Evolutionary conservation across 2,888 invertebrate genomes (phyloP), one percentile per base, ranked within the genome.

Genomic region (Lepidochitona cinerea): DNA sequence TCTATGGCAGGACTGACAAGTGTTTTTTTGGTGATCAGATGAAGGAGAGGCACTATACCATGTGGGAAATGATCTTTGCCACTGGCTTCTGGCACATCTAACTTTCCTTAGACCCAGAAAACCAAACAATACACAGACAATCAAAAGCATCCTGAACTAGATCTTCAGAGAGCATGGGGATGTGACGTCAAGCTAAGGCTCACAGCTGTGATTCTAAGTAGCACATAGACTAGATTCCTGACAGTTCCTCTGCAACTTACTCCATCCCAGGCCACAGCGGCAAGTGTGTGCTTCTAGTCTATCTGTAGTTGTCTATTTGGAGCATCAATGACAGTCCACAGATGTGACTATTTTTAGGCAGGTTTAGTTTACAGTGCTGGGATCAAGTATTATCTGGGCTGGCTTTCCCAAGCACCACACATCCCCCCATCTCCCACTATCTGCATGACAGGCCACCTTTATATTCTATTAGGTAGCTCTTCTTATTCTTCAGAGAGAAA

Each of bases 321-420:
- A 59, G 59, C 23, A 59, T 59, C 59, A 59, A 32, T 59, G 59
- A 59, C 59, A 59, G 59, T 59, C 59, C 59, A 59, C 59, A 59
- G 59, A 59, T 59, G 59, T 59, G 59, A 59, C 59, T 59, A 59
- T 59, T 59, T 59, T 59, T 59, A 59, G 59, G 59, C 59, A 59
- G 59, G 32, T 59, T 23, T 59, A 59, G 59, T 59, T 59, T 59
- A 59, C 59, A 59, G 59, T 12, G 26, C 59, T 59, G 26, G 29
- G 59, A 29, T 59, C 59, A 59, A 59, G 59, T 59, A 59, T 59
- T 29, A 59, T 59, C 59, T 14, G 59, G 5, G 49, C 49, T 59
- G 26, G 59, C 59, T 23, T 59, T 59, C 59, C 54, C 32, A 59
- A 14, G 29, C 23, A 18, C 26, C 29, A 4, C 3, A 18, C 49